A percentile compares a stretch with the other conserved stretches of the same genome.
These are phyloP conservation scores for Samia ricini DNA, from an alignment of 1,140 invertebrate genomes.

Conservation along the genomic window DNA sequence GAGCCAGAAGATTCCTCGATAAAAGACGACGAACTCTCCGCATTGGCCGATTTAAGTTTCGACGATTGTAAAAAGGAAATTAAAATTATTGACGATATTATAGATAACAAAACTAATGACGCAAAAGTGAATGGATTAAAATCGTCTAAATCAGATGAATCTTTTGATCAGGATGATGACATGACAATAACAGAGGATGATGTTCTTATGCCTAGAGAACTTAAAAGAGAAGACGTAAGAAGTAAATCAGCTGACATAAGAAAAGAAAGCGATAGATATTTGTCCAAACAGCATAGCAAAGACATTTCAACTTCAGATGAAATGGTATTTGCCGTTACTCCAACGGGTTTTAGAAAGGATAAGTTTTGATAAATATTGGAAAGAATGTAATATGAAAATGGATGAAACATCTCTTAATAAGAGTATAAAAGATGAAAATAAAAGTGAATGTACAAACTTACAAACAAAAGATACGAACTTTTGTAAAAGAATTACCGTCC, in stretches of 20 bases:
- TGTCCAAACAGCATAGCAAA: constrained; percentile 71
- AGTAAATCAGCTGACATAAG: constrained; percentile 58
- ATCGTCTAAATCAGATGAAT: constrained; percentile 68
- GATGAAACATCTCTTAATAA: constrained; percentile 45
- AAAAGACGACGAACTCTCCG: constrained; percentile 73
- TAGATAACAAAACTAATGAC: constrained; percentile 33
- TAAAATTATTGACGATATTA: constrained; percentile 23
- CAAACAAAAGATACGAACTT: constrained; percentile 50
- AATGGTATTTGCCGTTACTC: constrained; percentile 76
- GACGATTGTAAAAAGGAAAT: constrained; percentile 63
- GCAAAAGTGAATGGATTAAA: constrained; percentile 57
- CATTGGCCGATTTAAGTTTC: constrained; percentile 66
- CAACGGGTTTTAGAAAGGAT: constrained; percentile 73
- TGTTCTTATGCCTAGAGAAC: constrained; percentile 55
- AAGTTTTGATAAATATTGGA: constrained; percentile 75
- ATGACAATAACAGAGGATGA: constrained; percentile 77
- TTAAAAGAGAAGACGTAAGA: constrained; percentile 41
- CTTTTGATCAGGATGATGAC: constrained; percentile 71
- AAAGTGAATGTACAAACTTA: constrained; percentile 62
- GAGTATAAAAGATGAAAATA: constrained; percentile 64
- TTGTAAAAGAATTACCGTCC: constrained; percentile 56
- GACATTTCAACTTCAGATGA: constrained; percentile 76
- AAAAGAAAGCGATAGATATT: constrained; percentile 41
- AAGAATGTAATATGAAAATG: constrained; percentile 41
- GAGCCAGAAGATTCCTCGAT: constrained; percentile 76